Evolutionary conservation across 1,140 invertebrate species (phyloP).

Genomic region (Triops longicaudatus): DNA sequence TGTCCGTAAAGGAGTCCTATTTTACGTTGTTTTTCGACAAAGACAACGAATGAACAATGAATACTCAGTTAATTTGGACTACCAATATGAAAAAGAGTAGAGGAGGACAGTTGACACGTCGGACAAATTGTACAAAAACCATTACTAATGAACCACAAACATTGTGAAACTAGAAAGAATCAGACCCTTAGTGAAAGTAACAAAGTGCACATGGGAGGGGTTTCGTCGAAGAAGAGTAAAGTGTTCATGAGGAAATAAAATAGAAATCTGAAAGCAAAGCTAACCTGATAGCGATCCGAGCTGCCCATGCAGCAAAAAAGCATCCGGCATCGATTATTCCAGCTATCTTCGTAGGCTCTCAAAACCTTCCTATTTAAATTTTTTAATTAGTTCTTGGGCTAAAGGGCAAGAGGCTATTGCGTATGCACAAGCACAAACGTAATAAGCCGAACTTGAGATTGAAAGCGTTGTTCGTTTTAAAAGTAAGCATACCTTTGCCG

Average conservation of each 20-base stretch:
- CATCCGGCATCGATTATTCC: conserved; percentile 74
- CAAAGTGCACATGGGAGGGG: neutral
- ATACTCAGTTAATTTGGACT: too few species aligned
- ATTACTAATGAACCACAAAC: neutral
- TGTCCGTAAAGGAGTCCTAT: conserved; percentile 75
- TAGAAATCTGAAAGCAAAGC: conserved; percentile 28
- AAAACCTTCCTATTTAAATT: conserved; percentile 64
- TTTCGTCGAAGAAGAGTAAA: neutral
- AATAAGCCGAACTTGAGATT: conserved; percentile 12
- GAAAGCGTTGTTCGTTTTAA: neutral
- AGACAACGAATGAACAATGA: neutral
- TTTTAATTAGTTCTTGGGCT: neutral
- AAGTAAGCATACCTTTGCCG: conserved; percentile 59
- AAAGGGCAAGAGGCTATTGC: neutral
- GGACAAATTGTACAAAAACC: too few species aligned
- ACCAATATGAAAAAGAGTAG: too few species aligned
- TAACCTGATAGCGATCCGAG: conserved; percentile 63
- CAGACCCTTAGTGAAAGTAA: neutral
- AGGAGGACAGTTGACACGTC: neutral
- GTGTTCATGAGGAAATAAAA: neutral
- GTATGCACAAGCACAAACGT: too few species aligned
- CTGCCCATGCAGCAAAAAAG: conserved; percentile 79
- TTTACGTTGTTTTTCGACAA: conserved; percentile 31
- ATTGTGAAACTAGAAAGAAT: neutral
- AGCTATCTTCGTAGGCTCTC: conserved; percentile 79